Evolutionary conservation across 2,797 vertebrate species (phyloP).

Genomic region (Cossypha heuglini): DNA sequence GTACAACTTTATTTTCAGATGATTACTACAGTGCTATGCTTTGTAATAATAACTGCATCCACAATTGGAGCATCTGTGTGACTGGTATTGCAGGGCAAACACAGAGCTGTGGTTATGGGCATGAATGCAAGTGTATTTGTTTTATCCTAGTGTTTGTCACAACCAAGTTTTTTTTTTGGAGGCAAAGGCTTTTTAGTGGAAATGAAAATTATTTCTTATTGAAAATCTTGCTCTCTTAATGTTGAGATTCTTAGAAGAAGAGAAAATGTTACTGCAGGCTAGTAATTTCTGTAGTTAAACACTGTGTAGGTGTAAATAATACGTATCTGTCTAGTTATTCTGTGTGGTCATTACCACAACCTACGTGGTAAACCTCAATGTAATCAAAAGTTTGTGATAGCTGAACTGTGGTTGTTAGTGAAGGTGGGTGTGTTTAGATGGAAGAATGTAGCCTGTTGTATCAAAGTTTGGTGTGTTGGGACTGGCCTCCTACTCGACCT

Average conservation of each 20-base stretch:
- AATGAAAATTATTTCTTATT: background rate
- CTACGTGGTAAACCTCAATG: background rate
- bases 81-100: background rate
- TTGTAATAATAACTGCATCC: background rate
- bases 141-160: background rate
- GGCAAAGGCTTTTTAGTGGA: background rate
- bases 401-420: background rate
- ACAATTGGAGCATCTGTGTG: background rate
- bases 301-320: background rate
- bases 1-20: background rate
- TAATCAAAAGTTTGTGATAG: background rate
- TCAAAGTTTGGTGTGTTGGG: background rate
- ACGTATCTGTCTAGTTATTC: background rate
- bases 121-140: background rate
- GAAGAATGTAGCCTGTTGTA: constrained; percentile 4
- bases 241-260: background rate
- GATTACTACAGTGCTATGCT: background rate
- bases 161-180: background rate
- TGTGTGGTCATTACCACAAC: background rate
- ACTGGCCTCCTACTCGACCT: background rate
- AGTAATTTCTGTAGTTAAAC: background rate
- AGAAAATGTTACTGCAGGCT: background rate
- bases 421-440: background rate
- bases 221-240: background rate
- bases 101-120: background rate